These are phyloP conservation scores for Catharus ustulatus DNA, from an alignment of 2,797 vertebrate species.

Conservation along the genomic window DNA sequence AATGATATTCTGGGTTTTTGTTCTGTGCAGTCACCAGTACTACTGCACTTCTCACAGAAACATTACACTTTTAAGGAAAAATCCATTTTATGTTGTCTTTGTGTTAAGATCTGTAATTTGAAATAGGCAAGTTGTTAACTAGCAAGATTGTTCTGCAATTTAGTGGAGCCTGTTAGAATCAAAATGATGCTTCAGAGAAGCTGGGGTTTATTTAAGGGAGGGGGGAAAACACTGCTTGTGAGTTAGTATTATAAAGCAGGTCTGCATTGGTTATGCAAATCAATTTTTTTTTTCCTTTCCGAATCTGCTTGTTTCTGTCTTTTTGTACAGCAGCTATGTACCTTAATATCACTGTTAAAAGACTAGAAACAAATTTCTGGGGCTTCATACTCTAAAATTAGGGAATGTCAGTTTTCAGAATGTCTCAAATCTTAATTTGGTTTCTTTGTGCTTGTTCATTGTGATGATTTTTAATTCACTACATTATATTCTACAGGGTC, in stretches of 20 bases:
- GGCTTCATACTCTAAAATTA: constrained; percentile 18
- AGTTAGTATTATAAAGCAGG: neutral
- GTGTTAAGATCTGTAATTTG: neutral
- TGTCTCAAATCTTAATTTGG: constrained; percentile 68
- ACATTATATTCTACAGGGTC: constrained; percentile 68
- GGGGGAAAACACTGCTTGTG: neutral
- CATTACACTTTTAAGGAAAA: neutral
- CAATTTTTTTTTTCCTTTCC: neutral
- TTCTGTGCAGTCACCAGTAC: neutral
- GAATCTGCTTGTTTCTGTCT: neutral
- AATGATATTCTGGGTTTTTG: neutral
- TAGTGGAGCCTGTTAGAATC: neutral
- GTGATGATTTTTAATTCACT: constrained; percentile 74
- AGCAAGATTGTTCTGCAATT: neutral
- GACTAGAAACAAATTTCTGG: neutral
- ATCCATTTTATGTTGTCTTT: neutral
- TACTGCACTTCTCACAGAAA: neutral
- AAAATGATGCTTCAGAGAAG: constrained; percentile 19
- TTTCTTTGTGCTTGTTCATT: constrained; percentile 71
- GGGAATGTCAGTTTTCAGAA: constrained; percentile 56
- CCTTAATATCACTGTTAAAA: neutral
- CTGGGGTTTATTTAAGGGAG: neutral
- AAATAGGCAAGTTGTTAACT: neutral
- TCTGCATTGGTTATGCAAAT: constrained; percentile 6
- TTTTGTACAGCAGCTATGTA: neutral